A percentile compares a stretch with the other conserved stretches of the same genome.
These are phyloP conservation scores for Dynastes maya DNA, from an alignment of 2,888 invertebrate genomes.

Conservation along the genomic window DNA sequence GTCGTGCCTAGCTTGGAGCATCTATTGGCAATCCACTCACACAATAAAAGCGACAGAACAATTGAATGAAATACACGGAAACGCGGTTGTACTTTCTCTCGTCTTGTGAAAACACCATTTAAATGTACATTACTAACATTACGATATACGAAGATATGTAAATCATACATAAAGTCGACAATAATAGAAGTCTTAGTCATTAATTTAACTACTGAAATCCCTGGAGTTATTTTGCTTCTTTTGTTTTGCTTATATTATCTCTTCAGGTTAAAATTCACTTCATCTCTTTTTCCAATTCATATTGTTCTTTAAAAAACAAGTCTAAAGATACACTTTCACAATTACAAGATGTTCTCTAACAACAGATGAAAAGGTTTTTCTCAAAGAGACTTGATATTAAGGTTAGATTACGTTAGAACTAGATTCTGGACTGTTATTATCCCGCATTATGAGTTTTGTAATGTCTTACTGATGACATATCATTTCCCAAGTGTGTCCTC, in stretches of 20 bases:
- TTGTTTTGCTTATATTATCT: too few relatives aligned
- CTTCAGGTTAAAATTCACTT: too few relatives aligned
- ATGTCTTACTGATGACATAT: not conserved
- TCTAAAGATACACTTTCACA: too few relatives aligned
- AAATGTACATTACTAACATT: not conserved
- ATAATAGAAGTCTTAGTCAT: too few relatives aligned
- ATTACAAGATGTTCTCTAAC: too few relatives aligned
- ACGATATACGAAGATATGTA: not conserved
- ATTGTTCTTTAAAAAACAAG: too few relatives aligned
- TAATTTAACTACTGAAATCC: too few relatives aligned
- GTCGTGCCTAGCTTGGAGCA: conserved; percentile 27
- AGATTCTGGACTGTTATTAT: not conserved
- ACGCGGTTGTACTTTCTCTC: conserved; percentile 26
- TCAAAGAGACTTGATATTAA: not conserved
- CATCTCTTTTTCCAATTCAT: too few relatives aligned
- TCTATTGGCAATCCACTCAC: not conserved
- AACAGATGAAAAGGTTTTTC: not conserved
- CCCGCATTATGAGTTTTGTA: not conserved
- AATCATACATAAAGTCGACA: not conserved
- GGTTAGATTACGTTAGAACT: not conserved
- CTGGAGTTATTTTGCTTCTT: too few relatives aligned
- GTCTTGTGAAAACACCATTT: conserved; percentile 13
- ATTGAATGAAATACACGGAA: conserved; percentile 7
- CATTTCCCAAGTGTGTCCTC: not conserved
- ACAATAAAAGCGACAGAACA: conserved; percentile 9